A percentile compares a stretch with the other conserved stretches of the same genome.
phyloP scores from a whole-genome alignment of 1,140 invertebrate species.

The Bombus superbus region DNA sequence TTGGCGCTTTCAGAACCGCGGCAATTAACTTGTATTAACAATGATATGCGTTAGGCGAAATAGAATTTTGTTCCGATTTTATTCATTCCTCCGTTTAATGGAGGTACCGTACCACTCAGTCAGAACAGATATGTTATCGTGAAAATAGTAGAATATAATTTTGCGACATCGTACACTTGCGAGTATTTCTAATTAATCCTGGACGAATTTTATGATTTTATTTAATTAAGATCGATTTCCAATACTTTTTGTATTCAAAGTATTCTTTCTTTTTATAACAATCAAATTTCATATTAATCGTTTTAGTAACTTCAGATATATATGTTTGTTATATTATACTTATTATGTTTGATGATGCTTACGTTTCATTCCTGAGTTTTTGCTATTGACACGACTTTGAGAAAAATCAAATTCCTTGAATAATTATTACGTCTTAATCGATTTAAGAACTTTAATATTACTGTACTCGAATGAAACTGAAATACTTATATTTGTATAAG shows the following conservation, averaged over 20 bases:
- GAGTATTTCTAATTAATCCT: background rate
- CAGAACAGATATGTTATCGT: background rate
- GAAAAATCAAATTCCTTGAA: background rate
- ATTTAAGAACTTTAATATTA: background rate
- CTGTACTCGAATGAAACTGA: background rate
- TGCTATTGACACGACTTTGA: background rate
- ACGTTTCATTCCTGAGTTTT: background rate
- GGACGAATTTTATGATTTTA: background rate
- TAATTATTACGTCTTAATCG: no score
- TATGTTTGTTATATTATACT: background rate
- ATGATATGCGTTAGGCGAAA: background rate
- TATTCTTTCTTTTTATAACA: background rate
- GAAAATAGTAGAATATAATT: background rate
- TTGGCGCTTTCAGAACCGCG: background rate
- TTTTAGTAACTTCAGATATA: no score
- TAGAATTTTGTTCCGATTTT: background rate
- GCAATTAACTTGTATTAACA: conserved; percentile 22
- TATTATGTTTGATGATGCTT: background rate
- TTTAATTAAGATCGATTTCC: background rate
- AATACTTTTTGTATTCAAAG: background rate
- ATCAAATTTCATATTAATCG: background rate
- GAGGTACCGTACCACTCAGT: background rate
- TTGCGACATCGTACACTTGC: background rate
- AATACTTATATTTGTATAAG: background rate
- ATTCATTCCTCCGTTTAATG: background rate